phyloP scores from a whole-genome alignment of 1,140 invertebrate species.

The Micrasema minimum region DNA sequence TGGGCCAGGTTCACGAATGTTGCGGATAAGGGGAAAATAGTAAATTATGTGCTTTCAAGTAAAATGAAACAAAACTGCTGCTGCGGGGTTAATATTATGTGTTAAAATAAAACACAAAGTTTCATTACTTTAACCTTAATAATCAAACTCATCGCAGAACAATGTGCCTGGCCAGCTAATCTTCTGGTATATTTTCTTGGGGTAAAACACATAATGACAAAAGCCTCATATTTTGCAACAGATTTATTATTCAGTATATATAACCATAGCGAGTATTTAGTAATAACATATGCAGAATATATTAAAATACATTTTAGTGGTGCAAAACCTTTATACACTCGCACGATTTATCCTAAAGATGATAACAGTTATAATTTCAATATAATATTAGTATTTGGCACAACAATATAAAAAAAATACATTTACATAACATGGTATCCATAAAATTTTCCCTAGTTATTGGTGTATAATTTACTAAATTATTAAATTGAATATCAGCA shows the following conservation, averaged over 20 bases:
- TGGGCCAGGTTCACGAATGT: too few relatives aligned
- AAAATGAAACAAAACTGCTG: too few relatives aligned
- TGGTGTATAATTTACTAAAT: constrained; percentile 33
- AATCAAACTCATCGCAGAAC: too few relatives aligned
- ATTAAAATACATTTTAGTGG: constrained; percentile 21
- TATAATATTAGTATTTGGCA: constrained; percentile 29
- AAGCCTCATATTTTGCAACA: constrained; percentile 11
- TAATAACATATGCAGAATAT: constrained; percentile 36
- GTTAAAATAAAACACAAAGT: too few relatives aligned
- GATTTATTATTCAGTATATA: constrained; percentile 31
- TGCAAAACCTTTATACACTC: constrained; percentile 26
- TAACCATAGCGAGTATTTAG: constrained; percentile 29
- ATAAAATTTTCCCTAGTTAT: constrained; percentile 29
- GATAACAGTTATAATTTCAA: constrained; percentile 36
- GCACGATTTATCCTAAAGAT: constrained; percentile 32
- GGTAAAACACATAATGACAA: too few relatives aligned
- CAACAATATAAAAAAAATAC: constrained; percentile 39
- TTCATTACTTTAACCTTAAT: too few relatives aligned
- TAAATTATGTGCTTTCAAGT: too few relatives aligned
- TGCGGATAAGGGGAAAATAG: too few relatives aligned
- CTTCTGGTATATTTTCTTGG: too few relatives aligned
- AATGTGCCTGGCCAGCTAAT: too few relatives aligned
- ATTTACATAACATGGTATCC: constrained; percentile 15
- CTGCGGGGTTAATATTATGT: too few relatives aligned
- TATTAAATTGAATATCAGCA: neutral